Evolutionary conservation across 2,888 invertebrate genomes (phyloP), one percentile per base, ranked within the genome.

Genomic region (Archips crataeganus): DNA sequence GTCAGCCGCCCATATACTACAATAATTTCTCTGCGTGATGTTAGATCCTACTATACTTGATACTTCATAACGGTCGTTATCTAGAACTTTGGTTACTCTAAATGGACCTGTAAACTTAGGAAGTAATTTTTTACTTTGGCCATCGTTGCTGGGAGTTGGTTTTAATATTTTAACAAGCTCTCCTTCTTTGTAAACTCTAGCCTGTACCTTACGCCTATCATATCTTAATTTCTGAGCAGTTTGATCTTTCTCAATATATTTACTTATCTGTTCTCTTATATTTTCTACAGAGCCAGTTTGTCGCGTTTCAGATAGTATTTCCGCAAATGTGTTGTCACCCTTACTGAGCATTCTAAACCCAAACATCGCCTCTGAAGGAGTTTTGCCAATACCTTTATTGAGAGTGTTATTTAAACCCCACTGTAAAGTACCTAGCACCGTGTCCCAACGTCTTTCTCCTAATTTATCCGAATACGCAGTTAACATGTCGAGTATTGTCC

Each of bases 51-150:
- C 54, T 9, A 77, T 76, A 54, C 71, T 77, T 3, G 73, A 73
- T 32, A 79, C 65, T 69, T 78, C 75, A 69, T 78, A 79, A 8
- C 77, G 60, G 13, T 78, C 79, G 8, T 79, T 75, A n/a, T 72
- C 74, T 11, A 78, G 42, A 0, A 77, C 75, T 6, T 73, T 54
- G 2, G 75, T 74, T 9, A 79, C 60, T 49, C 73, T 75, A 60
- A 70, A 78, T 9, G 77, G 77, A 15, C 75, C 76, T 32, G 68
- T 47, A 60, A 75, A 79, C 45, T 75, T 70, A 4, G 77, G 74
- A 0, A 69, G 36, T 5, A 78, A 63, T 47, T 79, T 77, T 34
- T 75, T 75, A 61, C 77, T 77, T 39, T 77, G 75, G 4, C 78
- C 78, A 39, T 71, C 59, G 13, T 34, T 70, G 64, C 71, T 54